phyloP scores from a whole-genome alignment of 2,888 invertebrate species.

The Coelopa pilipes region DNA sequence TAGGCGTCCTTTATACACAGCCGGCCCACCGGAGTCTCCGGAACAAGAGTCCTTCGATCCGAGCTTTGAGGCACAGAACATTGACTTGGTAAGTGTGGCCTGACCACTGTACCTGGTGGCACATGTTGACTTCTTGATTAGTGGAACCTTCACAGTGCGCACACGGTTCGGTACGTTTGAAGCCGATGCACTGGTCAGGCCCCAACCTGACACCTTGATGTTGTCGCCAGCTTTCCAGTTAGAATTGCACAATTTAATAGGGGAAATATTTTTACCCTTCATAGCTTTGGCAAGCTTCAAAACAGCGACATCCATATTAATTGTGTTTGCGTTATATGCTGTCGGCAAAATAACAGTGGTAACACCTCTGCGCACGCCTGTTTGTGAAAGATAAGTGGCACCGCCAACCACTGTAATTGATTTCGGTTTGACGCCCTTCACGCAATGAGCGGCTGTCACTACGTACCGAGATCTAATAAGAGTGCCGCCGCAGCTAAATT shows the following conservation, averaged over 20 bases:
- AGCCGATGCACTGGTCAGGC: constrained; percentile 48
- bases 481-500: constrained; percentile 60
- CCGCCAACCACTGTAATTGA: constrained; percentile 54
- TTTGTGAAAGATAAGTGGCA: constrained; percentile 49
- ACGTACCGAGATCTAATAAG: constrained; percentile 54
- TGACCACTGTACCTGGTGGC: constrained; percentile 45
- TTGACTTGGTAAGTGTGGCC: constrained; percentile 50
- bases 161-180: constrained; percentile 50
- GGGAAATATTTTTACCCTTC: constrained; percentile 50
- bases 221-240: constrained; percentile 47
- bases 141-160: constrained; percentile 52
- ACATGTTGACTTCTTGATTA: constrained; percentile 52
- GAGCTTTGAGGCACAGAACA: constrained; percentile 58
- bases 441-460: constrained; percentile 62
- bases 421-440: constrained; percentile 47
- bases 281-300: constrained; percentile 51
- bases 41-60: constrained; percentile 57
- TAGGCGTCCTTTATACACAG: constrained; percentile 53
- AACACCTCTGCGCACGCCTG: constrained; percentile 49
- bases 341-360: constrained; percentile 49
- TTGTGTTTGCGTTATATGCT: constrained; percentile 47
- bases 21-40: constrained; percentile 66
- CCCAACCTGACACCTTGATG: constrained; percentile 60
- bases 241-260: constrained; percentile 53
- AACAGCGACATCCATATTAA: constrained; percentile 58